Evolutionary conservation across 2,888 invertebrate genomes (phyloP), one percentile per base, ranked within the genome.

Genomic region (Eupeodes latifasciatus): DNA sequence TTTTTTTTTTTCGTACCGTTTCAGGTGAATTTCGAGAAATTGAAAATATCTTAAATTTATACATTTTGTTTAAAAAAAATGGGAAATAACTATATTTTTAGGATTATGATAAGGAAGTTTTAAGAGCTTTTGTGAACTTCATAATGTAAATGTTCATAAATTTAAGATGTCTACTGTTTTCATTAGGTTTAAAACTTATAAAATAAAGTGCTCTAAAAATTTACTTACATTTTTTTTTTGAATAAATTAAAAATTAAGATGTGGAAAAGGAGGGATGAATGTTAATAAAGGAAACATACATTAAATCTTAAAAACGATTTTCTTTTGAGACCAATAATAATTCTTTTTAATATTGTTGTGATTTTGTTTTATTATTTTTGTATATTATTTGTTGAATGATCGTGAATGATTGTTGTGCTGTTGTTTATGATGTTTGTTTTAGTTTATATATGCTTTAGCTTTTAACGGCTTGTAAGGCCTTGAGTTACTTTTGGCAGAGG

Each of bases 401-500:
- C 47, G 59, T 71, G 74, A 79, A 55, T 76, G 71, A n/a, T 34
- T 44, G 55, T 77, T 84, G 67, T 74, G 76, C 67, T 82, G 67
- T 44, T 81, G 27, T 67, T 74, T 27, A 71, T 51, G 14, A 64
- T 51, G 19, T 16, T 75, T 34, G 9, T 27, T 71, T 16, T 53
- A 62, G 59, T 77, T 74, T 55, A 55, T 66, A 71, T 72, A 66
- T 55, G 40, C 14, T 76, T 5, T 59, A n/a, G 51, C 4, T 40
- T 59, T 62, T 81, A 88, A 51, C 88, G 88, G 44, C 88, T 88
- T 47, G 87, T 88, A 57, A 85, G 81, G 10, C 85, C 89, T 40
- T 89, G 89, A 80, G 82, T 72, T 44, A 89, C 85, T 59, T 81
- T 89, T 71, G 89, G 81, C 53, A 89, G 76, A 74, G 87, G 87